These are phyloP conservation scores for Babylonia areolata DNA, from an alignment of 1,140 invertebrate species.

Conservation along the genomic window DNA sequence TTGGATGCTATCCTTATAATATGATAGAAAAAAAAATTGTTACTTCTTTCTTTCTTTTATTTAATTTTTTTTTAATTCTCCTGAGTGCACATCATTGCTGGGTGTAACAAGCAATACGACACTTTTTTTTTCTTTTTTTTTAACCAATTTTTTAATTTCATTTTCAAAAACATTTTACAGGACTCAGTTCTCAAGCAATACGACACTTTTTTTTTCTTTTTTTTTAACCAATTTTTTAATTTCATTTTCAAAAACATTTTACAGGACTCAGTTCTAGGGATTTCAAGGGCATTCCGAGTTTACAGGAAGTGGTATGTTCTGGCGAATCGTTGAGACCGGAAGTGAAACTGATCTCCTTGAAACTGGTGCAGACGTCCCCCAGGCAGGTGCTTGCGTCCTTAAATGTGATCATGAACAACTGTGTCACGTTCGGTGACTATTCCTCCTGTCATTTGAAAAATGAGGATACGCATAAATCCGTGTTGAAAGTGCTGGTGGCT, in stretches of 20 bases:
- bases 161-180: neutral
- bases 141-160: neutral
- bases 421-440: constrained; percentile 23
- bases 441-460: constrained; percentile 5
- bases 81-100: too few species aligned
- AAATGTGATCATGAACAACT: constrained; percentile 6
- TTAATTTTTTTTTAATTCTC: too few species aligned
- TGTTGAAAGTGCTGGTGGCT: constrained; percentile 5
- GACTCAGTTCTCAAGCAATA: neutral
- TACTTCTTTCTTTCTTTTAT: too few species aligned
- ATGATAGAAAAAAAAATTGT: too few species aligned
- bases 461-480: neutral
- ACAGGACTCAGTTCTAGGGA: constrained; percentile 21
- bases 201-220: neutral
- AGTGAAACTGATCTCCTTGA: constrained; percentile 27
- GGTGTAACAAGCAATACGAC: too few species aligned
- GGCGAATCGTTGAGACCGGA: neutral
- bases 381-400: constrained; percentile 23
- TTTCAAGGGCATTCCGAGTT: constrained; percentile 22
- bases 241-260: neutral
- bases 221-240: neutral
- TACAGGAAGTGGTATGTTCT: constrained; percentile 31
- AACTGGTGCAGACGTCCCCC: neutral
- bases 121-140: neutral
- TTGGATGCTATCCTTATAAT: too few species aligned